Evolutionary conservation across 2,113 vertebrate genomes (phyloP).

Genomic region (Amphilophus citrinellus): DNA sequence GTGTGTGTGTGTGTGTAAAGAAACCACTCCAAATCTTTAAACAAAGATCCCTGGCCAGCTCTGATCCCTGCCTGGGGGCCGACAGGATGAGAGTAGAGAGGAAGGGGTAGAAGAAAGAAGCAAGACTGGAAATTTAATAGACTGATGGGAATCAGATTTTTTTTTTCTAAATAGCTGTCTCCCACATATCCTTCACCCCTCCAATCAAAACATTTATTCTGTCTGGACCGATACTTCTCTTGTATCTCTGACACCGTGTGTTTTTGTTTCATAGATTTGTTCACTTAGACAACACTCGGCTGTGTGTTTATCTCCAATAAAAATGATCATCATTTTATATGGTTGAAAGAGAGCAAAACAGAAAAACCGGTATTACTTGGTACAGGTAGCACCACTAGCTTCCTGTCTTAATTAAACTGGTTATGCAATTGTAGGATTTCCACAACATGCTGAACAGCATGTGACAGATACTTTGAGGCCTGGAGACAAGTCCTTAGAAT

Average conservation of each 20-base stretch:
- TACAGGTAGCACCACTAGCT: background rate
- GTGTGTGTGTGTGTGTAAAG: slow-evolving; percentile 17
- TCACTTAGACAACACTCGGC: slow-evolving; percentile 2
- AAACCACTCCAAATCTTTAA: slow-evolving; percentile 32
- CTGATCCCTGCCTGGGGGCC: slow-evolving; percentile 56
- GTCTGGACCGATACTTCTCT: background rate
- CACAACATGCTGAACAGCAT: slow-evolving; percentile 43
- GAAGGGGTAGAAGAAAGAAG: slow-evolving; percentile 21
- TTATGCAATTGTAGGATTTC: slow-evolving; percentile 63
- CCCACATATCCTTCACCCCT: slow-evolving; percentile 17
- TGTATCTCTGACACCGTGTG: slow-evolving; percentile 12
- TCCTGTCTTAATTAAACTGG: slow-evolving; percentile 18
- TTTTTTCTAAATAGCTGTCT: background rate
- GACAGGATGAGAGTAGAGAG: slow-evolving; percentile 25
- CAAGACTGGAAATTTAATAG: slow-evolving; percentile 38
- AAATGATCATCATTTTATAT: background rate
- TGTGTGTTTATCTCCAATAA: background rate
- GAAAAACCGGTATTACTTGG: background rate
- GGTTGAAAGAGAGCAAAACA: background rate
- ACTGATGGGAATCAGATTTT: background rate
- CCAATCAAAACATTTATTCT: slow-evolving; percentile 49
- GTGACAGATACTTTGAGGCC: slow-evolving; percentile 51
- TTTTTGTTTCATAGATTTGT: slow-evolving; percentile 30
- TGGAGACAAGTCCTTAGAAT: slow-evolving; percentile 48
- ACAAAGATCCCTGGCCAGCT: slow-evolving; percentile 44